Base-by-base conservation (phyloP, 2,113 vertebrate species). In the Ochotona curzoniae region DNA sequence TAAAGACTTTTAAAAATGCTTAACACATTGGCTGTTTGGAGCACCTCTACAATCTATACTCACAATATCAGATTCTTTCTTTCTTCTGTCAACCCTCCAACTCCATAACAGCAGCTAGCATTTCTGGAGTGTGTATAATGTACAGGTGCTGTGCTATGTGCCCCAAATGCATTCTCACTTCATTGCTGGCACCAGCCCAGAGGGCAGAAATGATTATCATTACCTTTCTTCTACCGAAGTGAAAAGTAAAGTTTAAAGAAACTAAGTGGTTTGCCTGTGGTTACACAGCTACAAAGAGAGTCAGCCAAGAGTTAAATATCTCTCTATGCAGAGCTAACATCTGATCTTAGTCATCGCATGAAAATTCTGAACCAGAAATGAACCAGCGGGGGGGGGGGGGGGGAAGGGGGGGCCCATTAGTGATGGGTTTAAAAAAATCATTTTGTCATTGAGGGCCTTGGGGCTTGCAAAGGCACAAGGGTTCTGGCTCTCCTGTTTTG, bases 281-380 rank as follows among this genome's bases (percentile, higher is more conserved):
- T 93, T n/a, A 86, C 66, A 87, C 2, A 17, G 70, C 49, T 47
- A 60, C 81, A 73, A 73, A 63, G 81, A 84, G 12, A 13, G 54
- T 63, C 35, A 51, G 70, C 70, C 54, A 80, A 44, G 38, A 67
- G 47, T 88, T 83, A 76, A 69, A 30, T 71, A 44, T 73, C 0
- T 82, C 49, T 88, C 79, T 78, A 35, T 86, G 54, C 38, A 71
- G 61, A 57, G 47, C 44, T 71, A 76, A 47, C n/a, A 63, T 67
- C 66, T 71, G 32, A 91, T 93, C 66, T 87, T 80, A 51, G 32
- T 30, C 54, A 76, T 86, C 70, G 80, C 75, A 61, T 60, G 61
- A 75, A 88, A 95, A 91, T 91, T 67, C 70, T 78, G 26, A 93
- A 49, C 66, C 67, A 64, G 66, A 92, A 94, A 86, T 73, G 35